Percentiles rank a stretch among this genome's conserved stretches.
Conservation (phyloP, 2,797 vertebrate species). For the Halcyon badia region DNA sequence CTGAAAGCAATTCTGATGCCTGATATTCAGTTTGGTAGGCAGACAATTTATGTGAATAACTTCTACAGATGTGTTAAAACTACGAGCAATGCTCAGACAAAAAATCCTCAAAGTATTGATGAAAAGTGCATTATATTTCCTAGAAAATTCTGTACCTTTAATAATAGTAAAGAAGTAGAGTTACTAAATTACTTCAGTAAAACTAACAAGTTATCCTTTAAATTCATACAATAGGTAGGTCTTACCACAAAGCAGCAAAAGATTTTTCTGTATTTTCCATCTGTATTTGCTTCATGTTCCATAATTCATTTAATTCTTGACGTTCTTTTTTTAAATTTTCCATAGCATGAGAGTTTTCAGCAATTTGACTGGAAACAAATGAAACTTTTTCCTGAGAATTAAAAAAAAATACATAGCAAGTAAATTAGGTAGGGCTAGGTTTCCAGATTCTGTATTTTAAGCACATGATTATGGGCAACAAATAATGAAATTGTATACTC, state of each 20-base stretch:
- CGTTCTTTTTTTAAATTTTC: conserved; percentile 42
- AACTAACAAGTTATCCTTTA: not conserved
- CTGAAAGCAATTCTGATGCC: not conserved
- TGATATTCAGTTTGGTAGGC: not conserved
- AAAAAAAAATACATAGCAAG: not conserved
- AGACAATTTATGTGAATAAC: not conserved
- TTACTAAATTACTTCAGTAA: not conserved
- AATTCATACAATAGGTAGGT: not conserved
- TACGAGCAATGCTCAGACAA: not conserved
- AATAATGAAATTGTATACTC: not conserved
- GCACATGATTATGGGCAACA: not conserved
- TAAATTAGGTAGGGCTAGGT: not conserved
- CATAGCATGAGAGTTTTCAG: conserved; percentile 22
- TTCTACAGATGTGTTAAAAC: not conserved
- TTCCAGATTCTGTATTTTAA: not conserved
- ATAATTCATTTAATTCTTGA: conserved; percentile 62
- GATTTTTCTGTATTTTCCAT: conserved; percentile 50
- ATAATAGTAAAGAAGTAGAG: not conserved
- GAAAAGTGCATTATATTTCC: not conserved
- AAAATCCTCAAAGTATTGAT: not conserved
- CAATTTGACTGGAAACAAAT: conserved; percentile 29
- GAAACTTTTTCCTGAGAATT: conserved; percentile 44
- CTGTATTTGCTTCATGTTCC: conserved; percentile 63
- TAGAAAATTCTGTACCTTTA: not conserved
- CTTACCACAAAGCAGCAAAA: conserved; percentile 76